Conservation (phyloP, 2,113 vertebrate genomes). For the Rhabdornis inornatus region DNA sequence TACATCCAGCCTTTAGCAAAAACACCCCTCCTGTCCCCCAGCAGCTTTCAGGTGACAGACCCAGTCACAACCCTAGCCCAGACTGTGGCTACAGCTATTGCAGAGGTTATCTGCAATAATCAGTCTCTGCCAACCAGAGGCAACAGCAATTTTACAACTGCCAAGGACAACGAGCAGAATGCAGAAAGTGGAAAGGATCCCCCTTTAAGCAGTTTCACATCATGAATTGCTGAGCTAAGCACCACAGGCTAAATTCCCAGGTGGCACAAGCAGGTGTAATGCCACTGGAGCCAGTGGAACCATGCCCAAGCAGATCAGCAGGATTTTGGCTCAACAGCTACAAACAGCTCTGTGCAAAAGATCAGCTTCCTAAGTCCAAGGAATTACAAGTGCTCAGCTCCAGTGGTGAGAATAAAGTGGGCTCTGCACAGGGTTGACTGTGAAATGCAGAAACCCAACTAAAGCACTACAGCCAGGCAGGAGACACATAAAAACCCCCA, state of each 20-base stretch:
- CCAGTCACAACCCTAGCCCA: neutral
- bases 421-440: neutral
- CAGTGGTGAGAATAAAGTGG: neutral
- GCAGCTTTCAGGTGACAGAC: neutral
- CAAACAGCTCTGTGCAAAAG: neutral
- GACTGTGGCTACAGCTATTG: neutral
- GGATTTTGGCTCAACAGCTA: neutral
- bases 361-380: neutral
- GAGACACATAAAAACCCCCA: neutral
- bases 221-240: neutral
- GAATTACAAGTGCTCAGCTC: neutral
- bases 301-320: neutral
- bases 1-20: neutral
- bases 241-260: neutral
- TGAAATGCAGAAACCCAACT: neutral
- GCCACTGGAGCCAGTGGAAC: neutral
- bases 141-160: neutral
- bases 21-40: rapidly evolving
- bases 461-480: neutral
- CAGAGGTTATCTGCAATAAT: neutral
- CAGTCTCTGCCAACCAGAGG: neutral
- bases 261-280: neutral
- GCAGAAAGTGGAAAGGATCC: neutral
- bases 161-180: neutral
- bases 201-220: neutral